Evolutionary conservation across 2,113 vertebrate genomes (phyloP), one percentile per base, ranked within the genome.

Genomic region (Pituophis catenifer): DNA sequence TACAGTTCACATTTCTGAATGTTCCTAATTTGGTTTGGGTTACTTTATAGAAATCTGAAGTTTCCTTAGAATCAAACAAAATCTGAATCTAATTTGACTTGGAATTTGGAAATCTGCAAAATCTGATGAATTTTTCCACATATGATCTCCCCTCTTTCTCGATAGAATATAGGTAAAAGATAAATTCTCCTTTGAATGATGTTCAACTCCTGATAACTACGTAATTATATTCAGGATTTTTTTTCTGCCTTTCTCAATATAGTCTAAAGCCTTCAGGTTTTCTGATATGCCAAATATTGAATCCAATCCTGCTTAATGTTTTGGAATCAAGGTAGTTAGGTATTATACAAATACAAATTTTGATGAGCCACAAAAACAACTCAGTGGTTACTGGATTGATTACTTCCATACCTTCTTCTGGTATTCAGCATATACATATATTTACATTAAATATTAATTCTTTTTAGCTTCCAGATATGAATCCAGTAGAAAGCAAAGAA

Each of bases 401-500:
- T 44, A 81, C 19, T 88, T 50, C 86, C 89, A 90, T 50, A n/a
- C 13, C 44, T 70, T n/a, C 17, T 44, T 86, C 23, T 48, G 9
- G 21, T 38, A 88, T 53, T 92, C 24, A 94, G 90, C 65, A 75
- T 94, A 55, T 89, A 93, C 0, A n/a, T 88, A 8, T 93, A 0
- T 91, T 65, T 90, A 89, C 59, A 65, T 95, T 52, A 89, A 93
- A 0, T n/a, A 91, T 7, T 75, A 86, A 90, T 87, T 95, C 95
- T 97, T 93, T 96, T 97, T 96, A 99, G 99, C 98, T 99, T 95
- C 98, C 99, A 97, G 99, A 99, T 94, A 97, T 99, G 96, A 98
- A 98, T 97, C 98, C 98, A 0, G 97, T 99, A 90, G 99, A 99
- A 97, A 99, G 98, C 94, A 99, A 99, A 97, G 99, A 99, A 93